Percentiles rank a stretch among this genome's conserved stretches.
Conservation (phyloP, 2,888 invertebrate species). For the Ectemnius cavifrons region DNA sequence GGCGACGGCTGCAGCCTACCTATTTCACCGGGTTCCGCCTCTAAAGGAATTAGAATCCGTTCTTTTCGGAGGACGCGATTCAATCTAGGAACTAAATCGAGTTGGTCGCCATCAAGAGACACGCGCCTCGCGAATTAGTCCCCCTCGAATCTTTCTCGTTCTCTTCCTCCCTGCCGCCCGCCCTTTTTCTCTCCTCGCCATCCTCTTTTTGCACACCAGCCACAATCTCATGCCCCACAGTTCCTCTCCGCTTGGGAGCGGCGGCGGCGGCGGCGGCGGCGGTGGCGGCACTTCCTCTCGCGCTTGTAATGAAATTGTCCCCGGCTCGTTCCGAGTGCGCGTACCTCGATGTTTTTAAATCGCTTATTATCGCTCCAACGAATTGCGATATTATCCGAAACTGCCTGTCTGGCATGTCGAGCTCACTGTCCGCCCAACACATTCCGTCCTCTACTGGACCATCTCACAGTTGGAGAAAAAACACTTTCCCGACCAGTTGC, state of each 20-base stretch:
- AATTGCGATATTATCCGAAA: conserved; percentile 48
- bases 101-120: conserved; percentile 54
- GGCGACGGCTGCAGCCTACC: too few species aligned
- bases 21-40: conserved; percentile 38
- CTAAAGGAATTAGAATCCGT: conserved; percentile 58
- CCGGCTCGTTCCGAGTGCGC: conserved; percentile 24
- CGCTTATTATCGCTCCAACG: conserved; percentile 56
- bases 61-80: conserved; percentile 55
- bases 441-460: not conserved
- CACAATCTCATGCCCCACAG: conserved; percentile 29
- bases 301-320: conserved; percentile 41
- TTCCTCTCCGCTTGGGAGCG: not conserved
- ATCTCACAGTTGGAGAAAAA: not conserved
- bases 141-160: conserved; percentile 41
- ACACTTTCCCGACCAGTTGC: too few species aligned
- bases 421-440: not conserved
- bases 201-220: conserved; percentile 19
- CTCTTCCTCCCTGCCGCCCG: not conserved
- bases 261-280: too few species aligned
- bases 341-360: conserved; percentile 55
- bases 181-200: not conserved
- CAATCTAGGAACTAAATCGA: conserved; percentile 59
- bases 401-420: not conserved
- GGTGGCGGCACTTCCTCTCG: not conserved
- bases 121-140: conserved; percentile 53